These are phyloP conservation scores for Cheumatopsyche charites DNA, from an alignment of 1,140 invertebrate genomes.

Conservation along the genomic window DNA sequence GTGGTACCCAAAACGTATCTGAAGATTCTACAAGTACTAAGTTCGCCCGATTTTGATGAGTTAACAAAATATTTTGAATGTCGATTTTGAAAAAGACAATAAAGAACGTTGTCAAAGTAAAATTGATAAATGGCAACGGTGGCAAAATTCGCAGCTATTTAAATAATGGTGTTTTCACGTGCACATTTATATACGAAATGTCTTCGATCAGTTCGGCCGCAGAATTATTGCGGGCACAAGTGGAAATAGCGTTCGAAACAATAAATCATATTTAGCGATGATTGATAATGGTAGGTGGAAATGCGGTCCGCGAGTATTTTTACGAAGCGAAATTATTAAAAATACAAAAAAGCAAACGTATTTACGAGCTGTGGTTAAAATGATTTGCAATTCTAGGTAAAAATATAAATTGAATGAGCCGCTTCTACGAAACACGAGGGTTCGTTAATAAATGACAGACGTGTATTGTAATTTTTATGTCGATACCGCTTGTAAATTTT, in stretches of 20 bases:
- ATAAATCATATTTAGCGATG: conserved; percentile 20
- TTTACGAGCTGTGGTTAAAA: not conserved
- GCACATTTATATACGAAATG: not conserved
- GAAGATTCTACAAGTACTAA: too few species aligned
- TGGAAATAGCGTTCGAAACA: conserved; percentile 11
- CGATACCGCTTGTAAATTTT: too few species aligned
- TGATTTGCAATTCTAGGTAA: not conserved
- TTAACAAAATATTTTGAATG: too few species aligned
- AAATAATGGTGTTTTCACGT: conserved; percentile 13
- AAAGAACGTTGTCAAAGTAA: too few species aligned
- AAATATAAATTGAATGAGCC: not conserved
- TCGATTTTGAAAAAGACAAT: too few species aligned
- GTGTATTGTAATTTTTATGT: too few species aligned
- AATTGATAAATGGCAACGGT: too few species aligned
- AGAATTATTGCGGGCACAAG: not conserved
- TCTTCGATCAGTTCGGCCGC: not conserved
- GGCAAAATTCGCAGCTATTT: not conserved
- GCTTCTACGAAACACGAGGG: too few species aligned
- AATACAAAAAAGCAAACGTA: not conserved
- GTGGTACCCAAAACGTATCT: too few species aligned
- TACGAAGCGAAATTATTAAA: not conserved
- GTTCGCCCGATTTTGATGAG: too few species aligned
- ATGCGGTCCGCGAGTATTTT: not conserved
- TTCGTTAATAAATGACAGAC: too few species aligned
- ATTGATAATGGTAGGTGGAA: conserved; percentile 2